These are phyloP conservation scores for Parazoanthus swiftii DNA, from an alignment of 92 coral and sea anemone species.

Conservation along the genomic window DNA sequence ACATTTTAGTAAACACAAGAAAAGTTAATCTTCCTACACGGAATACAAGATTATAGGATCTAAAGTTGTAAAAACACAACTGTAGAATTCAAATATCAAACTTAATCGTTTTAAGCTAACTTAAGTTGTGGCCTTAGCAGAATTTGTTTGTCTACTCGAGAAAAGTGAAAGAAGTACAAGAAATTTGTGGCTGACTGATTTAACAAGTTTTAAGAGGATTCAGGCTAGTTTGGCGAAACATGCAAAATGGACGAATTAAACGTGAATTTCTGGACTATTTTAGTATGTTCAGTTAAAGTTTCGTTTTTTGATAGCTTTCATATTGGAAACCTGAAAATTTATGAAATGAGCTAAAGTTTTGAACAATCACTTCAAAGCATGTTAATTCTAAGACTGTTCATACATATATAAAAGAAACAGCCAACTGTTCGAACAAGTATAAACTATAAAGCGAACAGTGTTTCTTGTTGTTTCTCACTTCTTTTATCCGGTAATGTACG, in stretches of 20 bases:
- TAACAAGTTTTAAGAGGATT: background rate
- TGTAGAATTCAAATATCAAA: background rate
- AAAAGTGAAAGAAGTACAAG: background rate
- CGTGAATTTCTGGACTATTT: background rate
- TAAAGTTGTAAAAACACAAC: background rate
- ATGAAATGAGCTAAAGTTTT: background rate
- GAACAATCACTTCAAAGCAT: conserved; percentile 10
- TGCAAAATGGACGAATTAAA: no score
- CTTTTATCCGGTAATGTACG: conserved; percentile 40
- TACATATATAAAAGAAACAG: conserved; percentile 23
- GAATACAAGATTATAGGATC: background rate
- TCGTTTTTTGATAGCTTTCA: background rate
- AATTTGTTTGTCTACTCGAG: background rate
- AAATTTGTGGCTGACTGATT: background rate
- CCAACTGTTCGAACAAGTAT: conserved; percentile 30
- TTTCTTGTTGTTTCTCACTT: conserved; percentile 32
- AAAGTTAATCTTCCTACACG: background rate
- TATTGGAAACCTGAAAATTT: background rate
- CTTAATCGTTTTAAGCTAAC: background rate
- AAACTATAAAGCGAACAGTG: conserved; percentile 34
- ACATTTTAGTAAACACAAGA: conserved; percentile 2
- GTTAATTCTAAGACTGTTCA: background rate
- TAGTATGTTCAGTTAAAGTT: background rate
- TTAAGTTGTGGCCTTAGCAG: background rate
- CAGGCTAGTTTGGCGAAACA: background rate